Percentiles rank a stretch among this genome's conserved stretches.
phyloP scores from a whole-genome alignment of 2,888 invertebrate genomes.

The Chelonus formosanus region DNA sequence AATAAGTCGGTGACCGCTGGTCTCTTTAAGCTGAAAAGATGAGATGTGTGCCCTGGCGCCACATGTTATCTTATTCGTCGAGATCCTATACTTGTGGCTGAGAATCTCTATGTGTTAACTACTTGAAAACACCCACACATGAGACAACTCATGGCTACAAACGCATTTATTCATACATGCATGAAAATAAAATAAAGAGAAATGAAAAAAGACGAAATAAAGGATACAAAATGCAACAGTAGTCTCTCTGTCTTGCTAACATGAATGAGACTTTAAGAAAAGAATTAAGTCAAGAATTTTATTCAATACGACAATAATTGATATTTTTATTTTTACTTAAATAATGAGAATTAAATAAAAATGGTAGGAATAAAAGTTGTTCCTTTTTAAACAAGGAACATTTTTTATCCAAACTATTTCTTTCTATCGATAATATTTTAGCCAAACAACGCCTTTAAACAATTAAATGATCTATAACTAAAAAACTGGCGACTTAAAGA shows the following conservation, averaged over 20 bases:
- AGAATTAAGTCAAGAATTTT: conserved; percentile 55
- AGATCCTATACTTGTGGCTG: conserved; percentile 52
- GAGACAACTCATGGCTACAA: too few species aligned
- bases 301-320: conserved; percentile 49
- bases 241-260: conserved; percentile 35
- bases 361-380: too few species aligned
- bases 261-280: conserved; percentile 44
- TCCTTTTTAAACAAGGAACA: too few species aligned
- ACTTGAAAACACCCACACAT: background rate
- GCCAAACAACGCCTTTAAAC: too few species aligned
- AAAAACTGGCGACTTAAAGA: too few species aligned
- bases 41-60: conserved; percentile 56
- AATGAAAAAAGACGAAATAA: conserved; percentile 32
- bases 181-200: conserved; percentile 37
- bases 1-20: conserved; percentile 56
- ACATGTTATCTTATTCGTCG: conserved; percentile 60
- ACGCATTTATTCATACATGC: background rate
- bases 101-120: conserved; percentile 21
- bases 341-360: too few species aligned
- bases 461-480: too few species aligned
- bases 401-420: too few species aligned
- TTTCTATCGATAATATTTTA: too few species aligned
- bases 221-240: conserved; percentile 51
- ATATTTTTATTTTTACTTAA: too few species aligned
- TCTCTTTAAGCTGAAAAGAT: conserved; percentile 44